Conservation (phyloP, 2,797 vertebrate genomes). For the Pampus argenteus region DNA sequence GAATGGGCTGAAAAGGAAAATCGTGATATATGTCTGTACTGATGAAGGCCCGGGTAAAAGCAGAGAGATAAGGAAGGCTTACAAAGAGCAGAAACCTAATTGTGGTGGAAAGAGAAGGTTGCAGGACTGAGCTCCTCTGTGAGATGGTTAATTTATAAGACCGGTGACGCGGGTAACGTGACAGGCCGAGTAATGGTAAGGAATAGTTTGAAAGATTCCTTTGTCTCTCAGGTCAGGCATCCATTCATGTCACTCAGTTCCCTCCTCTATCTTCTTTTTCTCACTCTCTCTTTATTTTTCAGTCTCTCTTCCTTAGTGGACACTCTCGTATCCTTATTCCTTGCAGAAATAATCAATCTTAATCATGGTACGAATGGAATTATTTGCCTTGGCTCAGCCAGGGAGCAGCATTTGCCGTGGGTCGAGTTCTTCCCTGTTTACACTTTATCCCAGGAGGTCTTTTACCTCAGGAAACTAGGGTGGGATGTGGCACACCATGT, state of each 20-base stretch:
- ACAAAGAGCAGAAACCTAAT: constrained; percentile 77
- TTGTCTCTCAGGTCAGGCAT: constrained; percentile 75
- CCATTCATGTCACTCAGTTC: constrained; percentile 67
- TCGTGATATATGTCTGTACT: constrained; percentile 64
- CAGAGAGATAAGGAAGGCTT: constrained; percentile 68
- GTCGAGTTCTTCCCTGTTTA: constrained; percentile 44
- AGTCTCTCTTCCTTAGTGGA: constrained; percentile 45
- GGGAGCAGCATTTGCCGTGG: constrained; percentile 40
- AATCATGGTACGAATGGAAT: constrained; percentile 65
- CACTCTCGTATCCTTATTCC: constrained; percentile 42
- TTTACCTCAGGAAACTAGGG: constrained; percentile 14
- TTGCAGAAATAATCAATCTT: constrained; percentile 70
- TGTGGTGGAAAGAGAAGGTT: constrained; percentile 68
- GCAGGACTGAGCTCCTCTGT: constrained; percentile 70
- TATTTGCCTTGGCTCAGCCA: constrained; percentile 62
- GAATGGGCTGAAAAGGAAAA: constrained; percentile 61
- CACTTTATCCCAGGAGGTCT: constrained; percentile 32
- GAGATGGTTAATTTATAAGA: constrained; percentile 84
- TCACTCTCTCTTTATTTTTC: constrained; percentile 36
- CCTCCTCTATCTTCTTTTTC: constrained; percentile 66
- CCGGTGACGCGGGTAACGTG: constrained; percentile 66
- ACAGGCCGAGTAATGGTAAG: constrained; percentile 79
- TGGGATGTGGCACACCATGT: constrained; percentile 3
- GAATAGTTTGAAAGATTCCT: constrained; percentile 76
- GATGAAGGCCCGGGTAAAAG: constrained; percentile 68